Evolutionary conservation across 1,140 invertebrate genomes (phyloP), one percentile per base, ranked within the genome.

Genomic region (Drosophila paulistorum): DNA sequence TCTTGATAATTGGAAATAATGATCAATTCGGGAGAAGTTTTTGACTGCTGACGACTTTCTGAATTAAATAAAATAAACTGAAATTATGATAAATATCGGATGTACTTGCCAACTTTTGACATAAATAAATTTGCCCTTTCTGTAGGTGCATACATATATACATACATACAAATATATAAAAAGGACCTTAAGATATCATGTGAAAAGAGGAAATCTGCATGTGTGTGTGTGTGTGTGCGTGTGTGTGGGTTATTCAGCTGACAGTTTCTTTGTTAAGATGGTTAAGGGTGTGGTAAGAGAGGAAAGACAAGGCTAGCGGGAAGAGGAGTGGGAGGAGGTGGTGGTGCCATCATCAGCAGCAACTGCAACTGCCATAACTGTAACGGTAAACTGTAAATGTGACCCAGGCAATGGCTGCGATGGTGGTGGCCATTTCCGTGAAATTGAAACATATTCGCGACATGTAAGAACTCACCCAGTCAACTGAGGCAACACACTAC

Each of bases 361-460:
- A 67, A 39, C 48, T 68, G 59, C 60, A 23, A 20, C 63, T 61
- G 37, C 39, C 67, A 67, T 54, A 71, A 59, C 62, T 71, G 58
- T 59, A 68, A 68, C 37, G 42, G 72, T 39, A 66, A 64, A 72
- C 61, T 65, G 62, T 66, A 65, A 71, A 70, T 64, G 77, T 57
- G 65, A 71, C 39, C 51, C 17, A 17, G 33, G 17, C 45, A 51
- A 51, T 51, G 45, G 45, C 10, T 4, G 17, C 45, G 9, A 23
- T 71, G 72, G 30, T 68, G 26, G 74, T 68, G 26, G 74, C 37
- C 58, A 41, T 51, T 65, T 45, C 54, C 51, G 67, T 74, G 65
- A 73, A 84, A 77, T 77, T 80, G 48, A 80, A 84, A 80, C 81
- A 71, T 74, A 85, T 85, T 77, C 64, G 55, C 17, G 54, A 42